Conservation (phyloP, 1,140 invertebrate species). For the Hirudo medicinalis region DNA sequence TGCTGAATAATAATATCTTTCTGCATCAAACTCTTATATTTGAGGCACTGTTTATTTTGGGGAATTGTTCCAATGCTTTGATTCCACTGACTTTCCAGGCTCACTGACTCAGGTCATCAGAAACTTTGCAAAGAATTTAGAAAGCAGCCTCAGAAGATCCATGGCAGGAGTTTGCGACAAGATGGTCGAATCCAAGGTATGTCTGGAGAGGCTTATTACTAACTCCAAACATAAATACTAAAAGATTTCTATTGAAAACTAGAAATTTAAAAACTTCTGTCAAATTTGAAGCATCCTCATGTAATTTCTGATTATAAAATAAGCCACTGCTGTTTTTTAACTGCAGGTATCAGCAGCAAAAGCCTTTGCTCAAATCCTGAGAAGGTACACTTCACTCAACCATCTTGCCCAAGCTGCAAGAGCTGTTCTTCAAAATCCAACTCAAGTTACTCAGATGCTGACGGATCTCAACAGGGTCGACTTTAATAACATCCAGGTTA, state of each 20-base stretch:
- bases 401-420: slow-evolving; percentile 90
- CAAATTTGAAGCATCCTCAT: too few relatives aligned
- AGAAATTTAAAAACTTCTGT: too few relatives aligned
- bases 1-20: too few relatives aligned
- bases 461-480: slow-evolving; percentile 90
- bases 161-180: slow-evolving; percentile 71
- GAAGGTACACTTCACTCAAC: slow-evolving; percentile 94
- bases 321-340: slow-evolving; percentile 7
- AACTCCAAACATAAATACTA: too few relatives aligned
- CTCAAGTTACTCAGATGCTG: slow-evolving; percentile 92
- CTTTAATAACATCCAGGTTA: slow-evolving; percentile 82
- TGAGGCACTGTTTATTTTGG: neutral
- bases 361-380: slow-evolving; percentile 82
- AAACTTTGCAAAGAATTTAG: slow-evolving; percentile 81
- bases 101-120: slow-evolving; percentile 81
- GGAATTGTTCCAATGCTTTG: neutral
- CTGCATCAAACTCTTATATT: neutral
- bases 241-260: too few relatives aligned
- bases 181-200: slow-evolving; percentile 67
- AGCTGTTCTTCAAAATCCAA: slow-evolving; percentile 84
- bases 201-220: too few relatives aligned
- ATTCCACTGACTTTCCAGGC: slow-evolving; percentile 41
- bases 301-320: neutral
- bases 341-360: slow-evolving; percentile 57
- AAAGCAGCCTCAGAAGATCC: slow-evolving; percentile 70